phyloP scores from a whole-genome alignment of 2,888 invertebrate species.

The Physocephala rufipes region DNA sequence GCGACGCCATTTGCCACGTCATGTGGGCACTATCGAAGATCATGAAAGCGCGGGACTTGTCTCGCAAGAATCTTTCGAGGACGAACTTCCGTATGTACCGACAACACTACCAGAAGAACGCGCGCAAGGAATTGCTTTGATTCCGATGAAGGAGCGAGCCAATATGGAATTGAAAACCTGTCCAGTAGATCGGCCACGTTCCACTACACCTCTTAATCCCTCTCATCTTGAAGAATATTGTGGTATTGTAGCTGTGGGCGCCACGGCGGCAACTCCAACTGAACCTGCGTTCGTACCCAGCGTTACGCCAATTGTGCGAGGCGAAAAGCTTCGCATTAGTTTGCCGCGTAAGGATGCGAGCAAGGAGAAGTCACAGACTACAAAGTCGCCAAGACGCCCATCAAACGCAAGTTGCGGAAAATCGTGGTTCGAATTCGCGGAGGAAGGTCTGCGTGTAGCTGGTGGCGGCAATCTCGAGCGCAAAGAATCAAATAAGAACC shows the following conservation, averaged over 20 bases:
- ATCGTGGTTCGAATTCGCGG: conserved; percentile 73
- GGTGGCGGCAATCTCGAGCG: conserved; percentile 59
- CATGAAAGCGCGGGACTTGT: conserved; percentile 81
- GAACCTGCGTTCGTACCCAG: conserved; percentile 39
- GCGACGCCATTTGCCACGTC: conserved; percentile 68
- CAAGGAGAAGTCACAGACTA: conserved; percentile 57
- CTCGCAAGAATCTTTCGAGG: conserved; percentile 84
- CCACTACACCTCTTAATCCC: conserved; percentile 77
- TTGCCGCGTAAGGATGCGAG: conserved; percentile 71
- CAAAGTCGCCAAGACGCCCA: conserved; percentile 69
- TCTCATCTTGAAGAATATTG: conserved; percentile 78
- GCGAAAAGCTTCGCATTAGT: conserved; percentile 76
- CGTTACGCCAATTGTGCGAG: conserved; percentile 55
- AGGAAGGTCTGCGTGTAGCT: conserved; percentile 68
- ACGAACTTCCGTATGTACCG: conserved; percentile 87
- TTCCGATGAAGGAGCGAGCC: conserved; percentile 79
- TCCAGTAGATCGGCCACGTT: conserved; percentile 78
- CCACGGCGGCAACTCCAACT: conserved; percentile 54
- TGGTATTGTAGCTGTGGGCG: conserved; percentile 60
- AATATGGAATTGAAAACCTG: conserved; percentile 73
- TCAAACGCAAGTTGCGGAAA: conserved; percentile 66
- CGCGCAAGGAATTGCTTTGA: conserved; percentile 80
- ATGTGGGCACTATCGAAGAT: conserved; percentile 69
- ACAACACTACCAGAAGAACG: conserved; percentile 89
- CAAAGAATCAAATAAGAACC: conserved; percentile 59